phyloP scores from a whole-genome alignment of 2,888 invertebrate species.

The Hirtodrosophila confusa region DNA sequence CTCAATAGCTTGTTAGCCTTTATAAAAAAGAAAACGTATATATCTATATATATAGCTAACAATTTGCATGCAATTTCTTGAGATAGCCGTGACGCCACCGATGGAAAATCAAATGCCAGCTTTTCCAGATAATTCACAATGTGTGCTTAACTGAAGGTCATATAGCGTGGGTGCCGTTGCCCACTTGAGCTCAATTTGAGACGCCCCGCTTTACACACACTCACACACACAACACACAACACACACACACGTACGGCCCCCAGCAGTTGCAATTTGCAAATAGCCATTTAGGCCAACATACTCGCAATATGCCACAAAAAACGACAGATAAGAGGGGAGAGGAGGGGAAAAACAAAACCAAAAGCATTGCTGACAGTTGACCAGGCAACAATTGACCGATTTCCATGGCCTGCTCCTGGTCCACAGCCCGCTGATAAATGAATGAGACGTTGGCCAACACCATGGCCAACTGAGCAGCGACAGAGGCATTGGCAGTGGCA shows the following conservation, averaged over 20 bases:
- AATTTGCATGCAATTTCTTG: too few relatives aligned
- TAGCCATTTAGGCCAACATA: constrained; percentile 61
- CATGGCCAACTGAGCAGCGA: constrained; percentile 40
- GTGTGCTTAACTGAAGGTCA: constrained; percentile 42
- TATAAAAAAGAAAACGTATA: too few relatives aligned
- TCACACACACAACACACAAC: too few relatives aligned
- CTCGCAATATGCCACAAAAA: constrained; percentile 37
- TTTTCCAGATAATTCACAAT: neutral
- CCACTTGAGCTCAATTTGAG: constrained; percentile 21
- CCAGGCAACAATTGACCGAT: constrained; percentile 77
- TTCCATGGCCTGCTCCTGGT: constrained; percentile 55
- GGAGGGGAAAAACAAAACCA: constrained; percentile 42
- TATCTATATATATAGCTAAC: too few relatives aligned
- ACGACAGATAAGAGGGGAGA: constrained; percentile 2
- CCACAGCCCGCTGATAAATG: constrained; percentile 63
- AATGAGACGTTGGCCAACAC: constrained; percentile 77
- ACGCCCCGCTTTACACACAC: neutral
- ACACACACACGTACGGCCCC: too few relatives aligned
- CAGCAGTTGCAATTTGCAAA: constrained; percentile 39
- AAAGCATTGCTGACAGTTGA: constrained; percentile 67
- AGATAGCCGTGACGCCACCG: too few relatives aligned
- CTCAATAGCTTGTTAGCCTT: too few relatives aligned
- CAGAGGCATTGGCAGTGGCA: constrained; percentile 32
- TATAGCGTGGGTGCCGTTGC: constrained; percentile 10
- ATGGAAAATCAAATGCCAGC: neutral